Conservation (phyloP, 2,888 invertebrate genomes). For the Cyclophora albipunctata region DNA sequence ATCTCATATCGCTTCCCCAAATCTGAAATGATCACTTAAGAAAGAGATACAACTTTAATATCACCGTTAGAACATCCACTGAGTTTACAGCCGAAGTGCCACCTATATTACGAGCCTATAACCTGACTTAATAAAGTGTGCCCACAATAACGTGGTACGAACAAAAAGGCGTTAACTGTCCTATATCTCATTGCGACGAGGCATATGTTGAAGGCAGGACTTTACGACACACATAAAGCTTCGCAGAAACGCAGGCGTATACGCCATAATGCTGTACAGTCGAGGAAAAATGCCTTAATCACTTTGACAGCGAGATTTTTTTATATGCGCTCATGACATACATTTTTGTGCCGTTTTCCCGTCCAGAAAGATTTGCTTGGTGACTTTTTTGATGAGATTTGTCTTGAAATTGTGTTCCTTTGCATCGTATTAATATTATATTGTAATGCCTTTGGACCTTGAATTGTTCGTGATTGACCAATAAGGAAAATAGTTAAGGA, state of each 20-base stretch:
- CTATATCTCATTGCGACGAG: slow-evolving; percentile 17
- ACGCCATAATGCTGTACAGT: slow-evolving; percentile 15
- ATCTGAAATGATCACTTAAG: too few species aligned
- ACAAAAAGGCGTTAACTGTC: slow-evolving; percentile 22
- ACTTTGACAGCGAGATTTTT: background rate
- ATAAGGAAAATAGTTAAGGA: too few species aligned
- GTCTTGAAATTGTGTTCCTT: too few species aligned
- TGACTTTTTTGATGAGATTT: too few species aligned
- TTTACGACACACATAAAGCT: slow-evolving; percentile 57
- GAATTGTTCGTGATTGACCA: too few species aligned
- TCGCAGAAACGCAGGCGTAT: slow-evolving; percentile 21
- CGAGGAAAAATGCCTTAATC: slow-evolving; percentile 6
- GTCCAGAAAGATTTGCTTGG: too few species aligned
- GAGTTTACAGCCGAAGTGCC: slow-evolving; percentile 16
- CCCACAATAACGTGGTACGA: slow-evolving; percentile 15
- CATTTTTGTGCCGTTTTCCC: background rate
- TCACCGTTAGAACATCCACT: too few species aligned
- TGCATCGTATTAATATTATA: too few species aligned
- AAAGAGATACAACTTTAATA: too few species aligned
- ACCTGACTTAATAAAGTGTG: slow-evolving; percentile 22
- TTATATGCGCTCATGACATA: too few species aligned
- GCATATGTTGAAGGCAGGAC: slow-evolving; percentile 26
- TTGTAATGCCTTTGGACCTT: too few species aligned
- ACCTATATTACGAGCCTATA: slow-evolving; percentile 17
- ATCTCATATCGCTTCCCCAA: too few species aligned